Evolutionary conservation across 92 coral and sea anemone genomes (phyloP).

Genomic region (Bergia puertoricense): DNA sequence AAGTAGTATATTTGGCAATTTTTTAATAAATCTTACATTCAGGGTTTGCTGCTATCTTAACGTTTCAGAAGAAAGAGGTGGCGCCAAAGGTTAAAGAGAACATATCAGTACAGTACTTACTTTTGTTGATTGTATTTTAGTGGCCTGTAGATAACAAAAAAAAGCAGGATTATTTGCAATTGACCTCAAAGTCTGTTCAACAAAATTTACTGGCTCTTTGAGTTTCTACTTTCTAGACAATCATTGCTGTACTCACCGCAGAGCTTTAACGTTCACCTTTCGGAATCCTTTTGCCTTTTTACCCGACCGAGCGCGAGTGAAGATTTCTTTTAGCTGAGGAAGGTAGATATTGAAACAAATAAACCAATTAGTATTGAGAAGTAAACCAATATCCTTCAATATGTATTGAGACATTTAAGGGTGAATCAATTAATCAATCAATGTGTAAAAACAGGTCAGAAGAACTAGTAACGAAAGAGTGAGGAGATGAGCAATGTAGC

Average conservation of each 20-base stretch:
- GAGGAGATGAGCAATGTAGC: no score
- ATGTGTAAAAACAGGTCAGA: no score
- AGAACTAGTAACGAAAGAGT: background rate
- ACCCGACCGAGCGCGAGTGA: constrained; percentile 74
- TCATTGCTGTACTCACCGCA: constrained; percentile 52
- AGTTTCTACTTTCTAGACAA: background rate
- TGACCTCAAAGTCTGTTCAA: no score
- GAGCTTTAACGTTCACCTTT: constrained; percentile 65
- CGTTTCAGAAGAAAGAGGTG: no score
- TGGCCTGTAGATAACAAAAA: constrained; percentile 1
- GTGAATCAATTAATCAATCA: background rate
- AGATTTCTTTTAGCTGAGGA: constrained; percentile 73
- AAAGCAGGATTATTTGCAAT: background rate
- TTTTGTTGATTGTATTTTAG: constrained; percentile 4
- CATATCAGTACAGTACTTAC: background rate
- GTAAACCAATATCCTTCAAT: no score
- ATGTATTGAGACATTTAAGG: background rate
- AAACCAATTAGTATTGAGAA: no score
- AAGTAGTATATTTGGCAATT: no score
- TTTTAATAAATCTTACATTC: no score
- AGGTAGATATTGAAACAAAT: background rate
- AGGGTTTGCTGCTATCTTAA: no score
- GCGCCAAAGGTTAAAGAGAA: background rate
- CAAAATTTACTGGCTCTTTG: no score
- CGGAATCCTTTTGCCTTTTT: constrained; percentile 73